Evolutionary conservation across 2,888 invertebrate genomes (phyloP).

Genomic region (Ptychoptera albimana): DNA sequence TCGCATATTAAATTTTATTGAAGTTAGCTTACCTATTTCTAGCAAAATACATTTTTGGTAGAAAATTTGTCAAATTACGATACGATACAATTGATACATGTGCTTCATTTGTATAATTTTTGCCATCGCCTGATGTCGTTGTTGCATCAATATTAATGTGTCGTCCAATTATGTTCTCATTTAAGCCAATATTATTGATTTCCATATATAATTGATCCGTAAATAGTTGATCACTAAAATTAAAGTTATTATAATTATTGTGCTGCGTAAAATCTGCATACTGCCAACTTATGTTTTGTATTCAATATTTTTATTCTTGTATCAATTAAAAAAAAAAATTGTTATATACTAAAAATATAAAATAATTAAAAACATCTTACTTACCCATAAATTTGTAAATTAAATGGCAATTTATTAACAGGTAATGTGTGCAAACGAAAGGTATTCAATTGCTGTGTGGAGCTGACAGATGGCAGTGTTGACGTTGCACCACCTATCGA

Average conservation of each 20-base stretch:
- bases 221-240: slow-evolving; percentile 26
- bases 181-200: slow-evolving; percentile 14
- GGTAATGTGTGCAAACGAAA: slow-evolving; percentile 29
- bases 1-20: too few relatives aligned
- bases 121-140: too few relatives aligned
- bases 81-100: slow-evolving; percentile 27
- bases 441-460: slow-evolving; percentile 23
- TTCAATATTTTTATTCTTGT: not conserved
- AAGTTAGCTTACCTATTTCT: slow-evolving; percentile 30
- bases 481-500: slow-evolving; percentile 14
- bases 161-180: too few relatives aligned
- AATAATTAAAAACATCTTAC: too few relatives aligned
- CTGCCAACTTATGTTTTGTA: not conserved
- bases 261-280: not conserved
- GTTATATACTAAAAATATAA: too few relatives aligned
- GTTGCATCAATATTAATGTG: too few relatives aligned
- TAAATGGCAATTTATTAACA: slow-evolving; percentile 29
- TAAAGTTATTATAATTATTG: slow-evolving; percentile 2
- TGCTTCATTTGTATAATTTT: too few relatives aligned
- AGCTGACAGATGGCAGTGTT: slow-evolving; percentile 17
- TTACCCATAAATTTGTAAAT: slow-evolving; percentile 30
- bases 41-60: slow-evolving; percentile 29
- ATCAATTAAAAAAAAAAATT: too few relatives aligned
- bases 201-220: slow-evolving; percentile 30
- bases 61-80: slow-evolving; percentile 28